Conservation (phyloP, 1,140 invertebrate species). For the Dryas iulia region DNA sequence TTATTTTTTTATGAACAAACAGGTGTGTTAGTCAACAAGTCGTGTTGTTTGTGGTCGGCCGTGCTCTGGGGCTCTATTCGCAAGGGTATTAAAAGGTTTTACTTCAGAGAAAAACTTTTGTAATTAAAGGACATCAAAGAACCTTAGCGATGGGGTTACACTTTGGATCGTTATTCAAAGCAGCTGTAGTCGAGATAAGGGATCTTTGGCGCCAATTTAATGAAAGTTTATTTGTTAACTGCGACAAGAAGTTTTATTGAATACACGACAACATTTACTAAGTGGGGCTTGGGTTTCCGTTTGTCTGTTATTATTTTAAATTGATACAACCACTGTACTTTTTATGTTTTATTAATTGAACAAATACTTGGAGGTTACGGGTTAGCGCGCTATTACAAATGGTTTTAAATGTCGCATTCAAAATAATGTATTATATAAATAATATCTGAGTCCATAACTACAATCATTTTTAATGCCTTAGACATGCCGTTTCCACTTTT, state of each 20-base stretch:
- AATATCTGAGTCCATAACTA: no score
- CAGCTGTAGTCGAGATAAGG: slow-evolving; percentile 67
- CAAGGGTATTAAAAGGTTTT: slow-evolving; percentile 59
- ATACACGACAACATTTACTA: slow-evolving; percentile 13
- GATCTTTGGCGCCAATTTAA: slow-evolving; percentile 69
- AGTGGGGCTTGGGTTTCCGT: slow-evolving; percentile 4
- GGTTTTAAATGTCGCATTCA: not conserved
- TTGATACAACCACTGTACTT: not conserved
- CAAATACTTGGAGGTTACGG: not conserved
- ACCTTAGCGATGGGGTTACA: slow-evolving; percentile 70
- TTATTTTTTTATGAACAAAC: slow-evolving; percentile 34
- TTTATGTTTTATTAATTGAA: not conserved
- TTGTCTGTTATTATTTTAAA: not conserved
- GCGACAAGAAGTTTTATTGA: slow-evolving; percentile 56
- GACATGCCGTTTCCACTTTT: no score
- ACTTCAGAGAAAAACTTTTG: slow-evolving; percentile 73
- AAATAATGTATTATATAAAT: no score
- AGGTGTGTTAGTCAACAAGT: slow-evolving; percentile 37
- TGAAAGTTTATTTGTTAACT: slow-evolving; percentile 67
- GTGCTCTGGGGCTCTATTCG: slow-evolving; percentile 31
- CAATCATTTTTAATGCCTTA: no score
- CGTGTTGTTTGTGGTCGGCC: slow-evolving; percentile 38
- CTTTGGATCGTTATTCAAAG: slow-evolving; percentile 73
- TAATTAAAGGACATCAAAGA: slow-evolving; percentile 78
- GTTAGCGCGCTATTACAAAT: not conserved